phyloP scores from a whole-genome alignment of 2,797 vertebrate genomes.

The Picus viridis region DNA sequence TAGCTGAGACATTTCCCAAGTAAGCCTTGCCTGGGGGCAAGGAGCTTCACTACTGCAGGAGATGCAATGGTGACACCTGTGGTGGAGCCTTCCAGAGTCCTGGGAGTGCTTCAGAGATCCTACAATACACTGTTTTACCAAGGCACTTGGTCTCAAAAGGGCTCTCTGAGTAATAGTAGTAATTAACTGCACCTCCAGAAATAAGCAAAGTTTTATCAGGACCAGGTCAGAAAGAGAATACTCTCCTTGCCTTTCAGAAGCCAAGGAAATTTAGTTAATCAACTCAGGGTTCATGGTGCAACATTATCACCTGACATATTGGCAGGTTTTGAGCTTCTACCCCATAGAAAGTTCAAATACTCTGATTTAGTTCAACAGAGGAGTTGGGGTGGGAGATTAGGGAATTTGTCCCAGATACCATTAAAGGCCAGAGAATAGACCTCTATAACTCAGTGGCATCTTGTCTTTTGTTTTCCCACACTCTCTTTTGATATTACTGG shows the following conservation, averaged over 20 bases:
- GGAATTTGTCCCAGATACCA: not conserved
- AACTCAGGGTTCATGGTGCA: not conserved
- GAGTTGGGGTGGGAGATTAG: fast-evolving
- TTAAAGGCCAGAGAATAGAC: not conserved
- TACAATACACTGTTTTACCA: not conserved
- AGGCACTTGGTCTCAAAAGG: fast-evolving
- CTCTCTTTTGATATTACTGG: not conserved
- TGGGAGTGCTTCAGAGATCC: not conserved
- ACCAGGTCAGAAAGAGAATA: not conserved
- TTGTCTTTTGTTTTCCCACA: not conserved
- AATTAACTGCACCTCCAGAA: not conserved
- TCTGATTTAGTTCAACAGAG: not conserved
- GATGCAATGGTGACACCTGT: not conserved
- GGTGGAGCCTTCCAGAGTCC: not conserved
- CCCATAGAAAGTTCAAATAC: not conserved
- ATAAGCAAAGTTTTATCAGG: not conserved
- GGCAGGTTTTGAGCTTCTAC: not conserved
- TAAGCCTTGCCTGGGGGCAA: not conserved
- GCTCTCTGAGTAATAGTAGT: not conserved
- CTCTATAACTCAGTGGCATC: fast-evolving
- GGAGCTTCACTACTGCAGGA: not conserved
- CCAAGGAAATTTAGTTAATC: not conserved
- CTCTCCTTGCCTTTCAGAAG: not conserved
- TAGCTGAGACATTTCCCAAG: not conserved
- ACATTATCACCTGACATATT: not conserved